Percentiles rank a stretch among this genome's conserved stretches.
These are phyloP conservation scores for Dinoponera quadriceps DNA, from an alignment of 1,140 invertebrate species.

Conservation along the genomic window DNA sequence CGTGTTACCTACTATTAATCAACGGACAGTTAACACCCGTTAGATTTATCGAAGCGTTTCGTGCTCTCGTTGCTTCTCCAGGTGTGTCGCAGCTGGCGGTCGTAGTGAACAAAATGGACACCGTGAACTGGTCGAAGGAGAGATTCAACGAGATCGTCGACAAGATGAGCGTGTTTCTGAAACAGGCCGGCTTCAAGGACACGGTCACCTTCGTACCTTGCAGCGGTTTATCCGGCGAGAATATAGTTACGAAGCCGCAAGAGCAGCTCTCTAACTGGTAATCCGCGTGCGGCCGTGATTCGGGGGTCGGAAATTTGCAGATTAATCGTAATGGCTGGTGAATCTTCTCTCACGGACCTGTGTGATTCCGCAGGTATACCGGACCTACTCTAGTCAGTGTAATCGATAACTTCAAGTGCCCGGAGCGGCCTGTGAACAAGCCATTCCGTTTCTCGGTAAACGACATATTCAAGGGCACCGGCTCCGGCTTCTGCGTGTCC, in stretches of 20 bases:
- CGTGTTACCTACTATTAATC: slow-evolving; percentile 30
- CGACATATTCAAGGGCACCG: slow-evolving; percentile 97
- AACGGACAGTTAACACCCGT: neutral
- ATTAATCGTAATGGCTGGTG: no score
- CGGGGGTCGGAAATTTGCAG: no score
- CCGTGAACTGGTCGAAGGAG: slow-evolving; percentile 98
- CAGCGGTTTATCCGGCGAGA: slow-evolving; percentile 97
- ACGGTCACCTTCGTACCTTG: slow-evolving; percentile 96
- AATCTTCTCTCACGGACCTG: slow-evolving; percentile 10
- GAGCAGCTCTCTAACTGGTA: slow-evolving; percentile 87
- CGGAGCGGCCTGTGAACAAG: slow-evolving; percentile 93
- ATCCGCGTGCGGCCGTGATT: no score
- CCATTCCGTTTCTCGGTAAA: slow-evolving; percentile 96
- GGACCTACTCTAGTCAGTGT: slow-evolving; percentile 81
- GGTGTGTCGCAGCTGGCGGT: slow-evolving; percentile 83
- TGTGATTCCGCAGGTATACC: slow-evolving; percentile 78
- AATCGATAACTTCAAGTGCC: slow-evolving; percentile 92
- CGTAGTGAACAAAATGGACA: slow-evolving; percentile 97
- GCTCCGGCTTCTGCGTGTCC: slow-evolving; percentile 94
- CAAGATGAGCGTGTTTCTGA: slow-evolving; percentile 95
- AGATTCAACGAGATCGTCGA: slow-evolving; percentile 94
- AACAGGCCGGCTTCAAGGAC: slow-evolving; percentile 97
- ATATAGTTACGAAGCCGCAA: slow-evolving; percentile 91
- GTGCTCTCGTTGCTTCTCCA: slow-evolving; percentile 63
- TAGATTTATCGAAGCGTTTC: neutral